Evolutionary conservation across 2,888 invertebrate genomes (phyloP).

Genomic region (Seira ritae): DNA sequence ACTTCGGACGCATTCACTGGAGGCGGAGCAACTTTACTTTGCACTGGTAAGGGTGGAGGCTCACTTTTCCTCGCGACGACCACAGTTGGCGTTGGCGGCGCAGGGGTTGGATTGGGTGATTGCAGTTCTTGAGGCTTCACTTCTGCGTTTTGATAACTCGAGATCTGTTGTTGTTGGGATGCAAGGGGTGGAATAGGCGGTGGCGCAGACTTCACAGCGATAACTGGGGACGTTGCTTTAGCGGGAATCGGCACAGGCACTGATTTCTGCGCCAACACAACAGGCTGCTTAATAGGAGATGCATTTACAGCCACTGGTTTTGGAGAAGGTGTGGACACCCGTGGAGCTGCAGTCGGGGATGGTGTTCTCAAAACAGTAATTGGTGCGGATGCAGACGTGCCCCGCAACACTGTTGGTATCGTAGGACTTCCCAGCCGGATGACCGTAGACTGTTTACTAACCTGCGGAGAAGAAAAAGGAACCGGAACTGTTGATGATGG

Average conservation of each 20-base stretch:
- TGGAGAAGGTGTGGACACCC: background rate
- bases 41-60: slow-evolving; percentile 7
- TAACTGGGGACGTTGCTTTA: background rate
- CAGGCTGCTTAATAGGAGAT: background rate
- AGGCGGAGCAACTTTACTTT: background rate
- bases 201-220: background rate
- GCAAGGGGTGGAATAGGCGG: background rate
- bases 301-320: background rate
- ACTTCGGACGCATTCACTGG: background rate
- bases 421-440: slow-evolving; percentile 12
- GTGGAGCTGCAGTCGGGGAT: slow-evolving; percentile 17
- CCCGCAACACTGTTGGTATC: background rate
- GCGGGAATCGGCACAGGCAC: background rate
- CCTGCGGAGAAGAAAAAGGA: no score
- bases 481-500: no score
- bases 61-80: slow-evolving; percentile 14
- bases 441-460: no score
- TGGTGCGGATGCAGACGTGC: background rate
- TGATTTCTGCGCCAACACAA: background rate
- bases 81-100: background rate
- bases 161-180: background rate
- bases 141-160: background rate
- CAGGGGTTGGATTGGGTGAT: background rate
- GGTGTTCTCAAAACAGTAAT: background rate
- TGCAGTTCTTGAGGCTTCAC: background rate